Percentiles rank a stretch among this genome's conserved stretches.
Conservation (phyloP, 2,888 invertebrate species). For the Tupiocoris notatus region DNA sequence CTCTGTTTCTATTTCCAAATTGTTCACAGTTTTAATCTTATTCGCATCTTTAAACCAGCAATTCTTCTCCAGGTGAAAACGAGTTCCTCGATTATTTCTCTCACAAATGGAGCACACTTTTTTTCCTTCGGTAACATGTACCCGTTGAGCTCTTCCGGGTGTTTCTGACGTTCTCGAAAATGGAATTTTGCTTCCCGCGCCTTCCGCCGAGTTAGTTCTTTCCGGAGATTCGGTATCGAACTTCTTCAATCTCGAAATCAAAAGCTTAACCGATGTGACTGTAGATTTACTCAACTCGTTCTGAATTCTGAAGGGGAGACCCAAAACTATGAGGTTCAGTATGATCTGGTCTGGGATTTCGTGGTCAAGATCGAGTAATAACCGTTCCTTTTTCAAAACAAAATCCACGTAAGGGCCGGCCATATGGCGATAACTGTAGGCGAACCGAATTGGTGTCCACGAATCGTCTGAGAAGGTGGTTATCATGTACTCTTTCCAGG, state of each 20-base stretch:
- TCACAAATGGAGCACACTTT: constrained; percentile 4
- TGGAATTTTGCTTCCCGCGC: not conserved
- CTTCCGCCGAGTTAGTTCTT: not conserved
- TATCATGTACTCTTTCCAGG: constrained; percentile 30
- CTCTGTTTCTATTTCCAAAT: constrained; percentile 1
- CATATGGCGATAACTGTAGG: constrained; percentile 17
- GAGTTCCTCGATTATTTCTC: constrained; percentile 13
- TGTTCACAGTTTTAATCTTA: constrained; percentile 9
- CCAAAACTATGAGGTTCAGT: not conserved
- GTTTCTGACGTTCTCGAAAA: constrained; percentile 2
- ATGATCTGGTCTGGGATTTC: not conserved
- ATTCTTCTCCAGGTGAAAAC: constrained; percentile 17
- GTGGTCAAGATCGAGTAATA: constrained; percentile 23
- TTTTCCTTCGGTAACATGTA: not conserved
- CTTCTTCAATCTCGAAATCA: not conserved
- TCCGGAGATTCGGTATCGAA: not conserved
- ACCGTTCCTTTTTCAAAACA: constrained; percentile 8
- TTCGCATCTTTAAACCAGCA: constrained; percentile 24
- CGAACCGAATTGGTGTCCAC: constrained; percentile 6
- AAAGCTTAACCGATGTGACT: not conserved
- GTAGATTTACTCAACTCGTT: not conserved
- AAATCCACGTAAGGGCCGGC: constrained; percentile 16
- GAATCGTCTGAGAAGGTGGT: constrained; percentile 20
- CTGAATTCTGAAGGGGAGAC: not conserved
- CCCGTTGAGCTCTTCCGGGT: not conserved